Evolutionary conservation across 2,888 invertebrate genomes (phyloP), one percentile per base, ranked within the genome.

Genomic region (Hypercompe scribonia): DNA sequence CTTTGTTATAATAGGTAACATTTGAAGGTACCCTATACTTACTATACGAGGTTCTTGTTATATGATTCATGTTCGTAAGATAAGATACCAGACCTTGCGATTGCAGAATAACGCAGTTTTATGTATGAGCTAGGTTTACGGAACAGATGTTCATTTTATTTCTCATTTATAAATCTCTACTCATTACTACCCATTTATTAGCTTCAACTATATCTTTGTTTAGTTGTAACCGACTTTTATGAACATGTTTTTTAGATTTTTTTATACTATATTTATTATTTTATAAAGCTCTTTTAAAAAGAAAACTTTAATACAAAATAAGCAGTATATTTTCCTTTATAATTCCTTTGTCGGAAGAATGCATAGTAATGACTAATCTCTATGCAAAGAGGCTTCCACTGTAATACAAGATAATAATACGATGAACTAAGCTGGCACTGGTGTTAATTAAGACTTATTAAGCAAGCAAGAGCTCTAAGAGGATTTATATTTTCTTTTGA

Each of bases 381-480:
- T 61, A 61, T 61, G 61, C 61, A 61, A 31, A 64, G 65, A 65
- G 65, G 31, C 68, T 69, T 70, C 65, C 36, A 13, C 65, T 54
- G 11, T 70, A 36, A 70, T 70, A 75, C 72, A 24, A 33, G 65
- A 65, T 70, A 70, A 61, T 31, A 61, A 61, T 70, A 65, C 18
- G 50, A 50, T 70, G 64, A 70, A 64, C 46, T 70, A 54, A 65
- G 65, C 46, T 65, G 50, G 34, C 33, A 46, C 31, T 33, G 46
- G 46, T 65, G 50, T 70, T 70, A 70, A 70, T 70, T 50, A 70
- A 70, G 54, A 36, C 70, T 65, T 65, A 70, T 70, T 70, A 70
- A 70, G 50, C 7, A 65, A 70, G 61, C 34, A 65, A 39, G 31
- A 61, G 42, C 68, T 68, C n/a, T 63, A 28, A 61, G 39, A 69